Percentiles rank a stretch among this genome's conserved stretches.
These are phyloP conservation scores for Drosophila maculinotata DNA, from an alignment of 2,888 invertebrate genomes.

Conservation along the genomic window DNA sequence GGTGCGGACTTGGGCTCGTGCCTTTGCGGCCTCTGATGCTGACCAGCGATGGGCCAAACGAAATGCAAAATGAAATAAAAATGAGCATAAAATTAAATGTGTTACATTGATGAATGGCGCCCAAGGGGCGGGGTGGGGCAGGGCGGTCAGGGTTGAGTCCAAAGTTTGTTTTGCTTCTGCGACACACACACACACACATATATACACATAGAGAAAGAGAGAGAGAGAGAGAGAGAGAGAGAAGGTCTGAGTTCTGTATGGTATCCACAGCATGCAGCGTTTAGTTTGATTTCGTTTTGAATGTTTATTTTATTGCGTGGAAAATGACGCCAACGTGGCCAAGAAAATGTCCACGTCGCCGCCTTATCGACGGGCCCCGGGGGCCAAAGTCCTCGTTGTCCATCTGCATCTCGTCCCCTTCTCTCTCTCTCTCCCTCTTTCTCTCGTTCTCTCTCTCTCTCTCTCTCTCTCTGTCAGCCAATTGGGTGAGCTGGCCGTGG, in stretches of 20 bases:
- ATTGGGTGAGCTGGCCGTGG: slow-evolving; percentile 34
- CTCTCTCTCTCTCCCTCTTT: background rate
- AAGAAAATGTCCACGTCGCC: slow-evolving; percentile 74
- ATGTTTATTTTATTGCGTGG: slow-evolving; percentile 84
- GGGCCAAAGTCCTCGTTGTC: slow-evolving; percentile 16
- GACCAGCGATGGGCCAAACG: slow-evolving; percentile 44
- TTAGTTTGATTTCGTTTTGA: slow-evolving; percentile 83
- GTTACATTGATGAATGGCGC: slow-evolving; percentile 77
- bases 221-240: background rate
- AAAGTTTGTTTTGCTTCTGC: background rate
- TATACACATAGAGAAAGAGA: background rate
- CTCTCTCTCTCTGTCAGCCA: slow-evolving; percentile 11
- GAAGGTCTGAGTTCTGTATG: background rate
- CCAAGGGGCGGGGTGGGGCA: background rate
- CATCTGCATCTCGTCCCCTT: slow-evolving; percentile 18
- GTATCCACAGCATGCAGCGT: slow-evolving; percentile 66
- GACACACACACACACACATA: too few species aligned
- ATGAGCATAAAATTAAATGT: slow-evolving; percentile 83
- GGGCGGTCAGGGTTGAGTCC: background rate
- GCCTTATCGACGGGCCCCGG: slow-evolving; percentile 46
- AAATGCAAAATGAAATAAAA: slow-evolving; percentile 74
- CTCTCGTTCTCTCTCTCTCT: background rate
- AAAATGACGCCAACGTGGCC: slow-evolving; percentile 84
- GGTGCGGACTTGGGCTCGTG: slow-evolving; percentile 5
- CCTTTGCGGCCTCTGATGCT: slow-evolving; percentile 50